Evolutionary conservation across 2,113 vertebrate species (phyloP), one percentile per base, ranked within the genome.

Genomic region (Chinchilla lanigera): DNA sequence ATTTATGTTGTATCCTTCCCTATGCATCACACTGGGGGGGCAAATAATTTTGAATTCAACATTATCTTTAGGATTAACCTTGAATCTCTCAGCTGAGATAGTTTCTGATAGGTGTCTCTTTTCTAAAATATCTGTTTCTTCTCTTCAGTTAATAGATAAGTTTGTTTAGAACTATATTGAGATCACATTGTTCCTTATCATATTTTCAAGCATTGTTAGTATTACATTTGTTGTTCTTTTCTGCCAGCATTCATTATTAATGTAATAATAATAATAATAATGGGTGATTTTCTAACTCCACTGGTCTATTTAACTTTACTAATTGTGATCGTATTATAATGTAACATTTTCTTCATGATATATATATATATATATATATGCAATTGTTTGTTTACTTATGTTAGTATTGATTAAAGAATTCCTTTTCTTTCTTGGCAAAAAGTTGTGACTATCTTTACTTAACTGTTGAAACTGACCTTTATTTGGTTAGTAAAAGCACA

Each of bases 181-280:
- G 52, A 78, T 5, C 38, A 35, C 80, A 90, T 73, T 69, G 5
- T 44, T 92, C 7, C 11, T 89, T 22, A 28, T 75, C 73, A 26
- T 71, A 56, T 56, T 95, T 94, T 90, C 12, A 80, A 6, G 16
- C 54, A 58, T 60, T 75, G 14, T 44, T 58, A 90, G 28, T 52
- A 80, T 73, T 87, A 52, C 75, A 90, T 84, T 44, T 86, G 47
- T 71, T 78, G 10, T 47, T 63, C 8, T 69, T 50, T 71, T 35
- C 52, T 92, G 86, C 47, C 89, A 94, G 19, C 8, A 71, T 84
- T 77, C 94, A 60, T 96, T 38, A 88, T 54, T 88, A 84, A 3
- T 14, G 9, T 78, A 22, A 82, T 69, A 28, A 82, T 75, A 67
- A 78, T 35, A 67, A 95, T 24, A 17, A 67, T 67, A 16, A 67